A percentile compares a stretch with the other conserved stretches of the same genome.
Conservation (phyloP, 2,113 vertebrate genomes). For the Ptilonorhynchus violaceus region DNA sequence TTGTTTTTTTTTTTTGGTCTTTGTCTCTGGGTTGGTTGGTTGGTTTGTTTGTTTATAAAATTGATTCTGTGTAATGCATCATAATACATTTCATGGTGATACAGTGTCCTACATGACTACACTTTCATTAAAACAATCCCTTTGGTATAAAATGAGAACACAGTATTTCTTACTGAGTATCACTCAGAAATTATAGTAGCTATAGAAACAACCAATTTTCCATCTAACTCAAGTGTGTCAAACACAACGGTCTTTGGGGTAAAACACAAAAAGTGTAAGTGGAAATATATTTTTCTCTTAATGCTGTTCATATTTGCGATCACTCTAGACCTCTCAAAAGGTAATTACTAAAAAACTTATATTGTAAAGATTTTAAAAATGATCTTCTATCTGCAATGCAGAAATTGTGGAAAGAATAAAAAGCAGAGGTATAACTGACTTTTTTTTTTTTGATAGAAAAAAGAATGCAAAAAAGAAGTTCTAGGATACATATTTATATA, state of each 20-base stretch:
- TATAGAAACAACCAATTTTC: neutral
- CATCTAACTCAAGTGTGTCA: neutral
- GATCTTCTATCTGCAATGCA: fast-evolving
- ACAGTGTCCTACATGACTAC: neutral
- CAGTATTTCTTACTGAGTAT: neutral
- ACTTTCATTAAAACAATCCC: neutral
- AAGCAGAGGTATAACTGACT: neutral
- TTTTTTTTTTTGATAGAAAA: neutral
- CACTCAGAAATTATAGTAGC: neutral
- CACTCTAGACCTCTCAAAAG: neutral
- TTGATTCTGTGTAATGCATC: neutral
- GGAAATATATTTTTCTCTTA: neutral
- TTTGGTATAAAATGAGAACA: neutral
- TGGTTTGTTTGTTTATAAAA: neutral
- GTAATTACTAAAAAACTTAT: neutral
- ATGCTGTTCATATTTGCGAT: neutral
- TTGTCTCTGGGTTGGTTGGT: neutral
- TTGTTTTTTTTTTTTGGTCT: neutral
- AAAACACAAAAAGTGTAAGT: neutral
- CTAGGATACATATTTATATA: neutral
- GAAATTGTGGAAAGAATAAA: neutral
- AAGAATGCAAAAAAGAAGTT: neutral
- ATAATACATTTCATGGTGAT: neutral
- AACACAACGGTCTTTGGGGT: neutral
- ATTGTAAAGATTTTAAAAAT: neutral